These are phyloP conservation scores for Aromia moschata DNA, from an alignment of 2,888 invertebrate genomes.

Conservation along the genomic window DNA sequence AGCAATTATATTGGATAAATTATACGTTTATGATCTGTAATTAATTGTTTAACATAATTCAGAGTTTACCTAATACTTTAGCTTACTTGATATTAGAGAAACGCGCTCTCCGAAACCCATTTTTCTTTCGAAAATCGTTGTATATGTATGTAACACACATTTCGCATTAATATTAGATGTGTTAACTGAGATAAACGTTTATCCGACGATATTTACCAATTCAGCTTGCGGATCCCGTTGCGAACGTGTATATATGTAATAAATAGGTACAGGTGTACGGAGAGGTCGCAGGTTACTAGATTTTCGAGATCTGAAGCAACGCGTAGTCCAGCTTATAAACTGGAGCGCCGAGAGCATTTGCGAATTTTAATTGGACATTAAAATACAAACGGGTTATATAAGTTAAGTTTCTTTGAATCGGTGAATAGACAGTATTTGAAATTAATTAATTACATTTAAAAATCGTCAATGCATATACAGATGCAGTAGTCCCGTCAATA, in stretches of 20 bases:
- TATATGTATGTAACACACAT: too few species aligned
- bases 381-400: not conserved
- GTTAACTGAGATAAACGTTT: slow-evolving; percentile 25
- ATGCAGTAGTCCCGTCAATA: too few species aligned
- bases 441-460: not conserved
- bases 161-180: slow-evolving; percentile 27
- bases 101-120: too few species aligned
- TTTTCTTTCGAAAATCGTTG: too few species aligned
- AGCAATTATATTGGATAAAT: too few species aligned
- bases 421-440: not conserved
- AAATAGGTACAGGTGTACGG: slow-evolving; percentile 40
- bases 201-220: slow-evolving; percentile 25
- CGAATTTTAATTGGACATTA: slow-evolving; percentile 22
- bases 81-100: too few species aligned
- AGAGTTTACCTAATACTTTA: too few species aligned
- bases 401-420: not conserved
- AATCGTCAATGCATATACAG: too few species aligned
- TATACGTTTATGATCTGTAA: too few species aligned
- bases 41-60: too few species aligned
- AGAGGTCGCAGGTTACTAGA: slow-evolving; percentile 31
- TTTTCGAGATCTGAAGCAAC: slow-evolving; percentile 36
- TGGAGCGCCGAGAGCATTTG: slow-evolving; percentile 27
- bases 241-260: slow-evolving; percentile 34
- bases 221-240: slow-evolving; percentile 27
- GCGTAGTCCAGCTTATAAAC: slow-evolving; percentile 34